Conservation (phyloP, 2,888 invertebrate genomes). For the Rotaria sp. region DNA sequence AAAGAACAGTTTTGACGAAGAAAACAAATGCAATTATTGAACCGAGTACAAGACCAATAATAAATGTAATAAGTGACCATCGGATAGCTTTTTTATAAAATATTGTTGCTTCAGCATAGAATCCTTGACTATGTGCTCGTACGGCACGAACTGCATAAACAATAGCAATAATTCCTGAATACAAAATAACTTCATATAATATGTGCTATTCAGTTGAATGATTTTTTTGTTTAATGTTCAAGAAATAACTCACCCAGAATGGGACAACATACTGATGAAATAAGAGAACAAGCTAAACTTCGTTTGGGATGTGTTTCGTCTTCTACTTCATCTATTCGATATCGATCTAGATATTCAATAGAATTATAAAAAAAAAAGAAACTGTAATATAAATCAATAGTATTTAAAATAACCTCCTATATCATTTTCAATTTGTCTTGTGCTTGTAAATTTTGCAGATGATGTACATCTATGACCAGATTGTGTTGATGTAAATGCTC, state of each 20-base stretch:
- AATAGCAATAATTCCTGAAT: neutral
- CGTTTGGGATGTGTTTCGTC: conserved; percentile 17
- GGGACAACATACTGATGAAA: neutral
- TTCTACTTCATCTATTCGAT: neutral
- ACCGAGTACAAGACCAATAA: neutral
- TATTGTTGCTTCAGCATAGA: neutral
- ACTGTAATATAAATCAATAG: neutral
- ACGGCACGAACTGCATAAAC: neutral
- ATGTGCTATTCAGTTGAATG: neutral
- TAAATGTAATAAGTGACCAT: conserved; percentile 29
- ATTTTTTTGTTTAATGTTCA: neutral
- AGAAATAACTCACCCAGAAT: neutral
- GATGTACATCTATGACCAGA: neutral
- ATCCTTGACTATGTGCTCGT: conserved; percentile 6
- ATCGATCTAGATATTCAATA: neutral
- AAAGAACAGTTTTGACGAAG: conserved; percentile 16
- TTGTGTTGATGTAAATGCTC: conserved; percentile 2
- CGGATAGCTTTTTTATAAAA: neutral
- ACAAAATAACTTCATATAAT: neutral
- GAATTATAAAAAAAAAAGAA: neutral
- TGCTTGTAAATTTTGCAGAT: neutral
- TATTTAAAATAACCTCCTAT: neutral
- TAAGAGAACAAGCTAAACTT: conserved; percentile 5
- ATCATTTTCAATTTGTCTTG: neutral
- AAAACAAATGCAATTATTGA: conserved; percentile 6